A percentile compares a stretch with the other conserved stretches of the same genome.
These are phyloP conservation scores for Cephalopholis sonnerati DNA, from an alignment of 2,113 vertebrate genomes.

Conservation along the genomic window DNA sequence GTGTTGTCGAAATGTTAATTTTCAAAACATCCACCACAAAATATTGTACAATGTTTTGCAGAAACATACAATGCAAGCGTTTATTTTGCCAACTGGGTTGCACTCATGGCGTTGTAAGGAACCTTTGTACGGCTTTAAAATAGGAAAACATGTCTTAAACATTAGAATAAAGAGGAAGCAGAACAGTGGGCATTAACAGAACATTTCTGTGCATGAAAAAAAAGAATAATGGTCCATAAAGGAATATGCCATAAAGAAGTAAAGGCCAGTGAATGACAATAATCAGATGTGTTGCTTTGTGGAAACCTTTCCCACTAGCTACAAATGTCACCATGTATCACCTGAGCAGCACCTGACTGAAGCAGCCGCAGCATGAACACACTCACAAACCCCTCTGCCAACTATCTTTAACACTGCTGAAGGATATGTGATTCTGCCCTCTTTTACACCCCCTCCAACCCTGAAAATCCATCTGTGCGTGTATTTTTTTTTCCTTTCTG, in stretches of 20 bases:
- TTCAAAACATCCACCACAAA: too few species aligned
- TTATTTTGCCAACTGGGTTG: too few species aligned
- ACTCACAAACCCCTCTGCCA: conserved; percentile 3
- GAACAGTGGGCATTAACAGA: not conserved
- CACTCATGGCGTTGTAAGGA: too few species aligned
- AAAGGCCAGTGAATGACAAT: not conserved
- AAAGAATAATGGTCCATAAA: not conserved
- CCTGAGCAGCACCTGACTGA: conserved; percentile 60
- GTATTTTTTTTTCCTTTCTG: conserved; percentile 60
- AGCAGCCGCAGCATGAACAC: not conserved
- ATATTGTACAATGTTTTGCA: too few species aligned
- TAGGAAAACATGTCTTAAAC: not conserved
- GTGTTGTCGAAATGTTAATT: too few species aligned
- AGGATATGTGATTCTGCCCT: conserved; percentile 50
- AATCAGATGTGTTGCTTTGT: not conserved
- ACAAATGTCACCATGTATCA: conserved; percentile 36
- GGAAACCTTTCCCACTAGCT: not conserved
- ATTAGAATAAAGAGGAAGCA: too few species aligned
- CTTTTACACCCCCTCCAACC: conserved; percentile 23
- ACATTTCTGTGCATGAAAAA: not conserved
- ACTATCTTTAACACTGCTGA: conserved; percentile 48
- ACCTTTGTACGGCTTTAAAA: not conserved
- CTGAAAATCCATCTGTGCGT: conserved; percentile 82
- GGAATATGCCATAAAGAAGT: not conserved
- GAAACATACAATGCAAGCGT: too few species aligned